Evolutionary conservation across 2,113 vertebrate genomes (phyloP).

Genomic region (Nyctibius bracteatus): DNA sequence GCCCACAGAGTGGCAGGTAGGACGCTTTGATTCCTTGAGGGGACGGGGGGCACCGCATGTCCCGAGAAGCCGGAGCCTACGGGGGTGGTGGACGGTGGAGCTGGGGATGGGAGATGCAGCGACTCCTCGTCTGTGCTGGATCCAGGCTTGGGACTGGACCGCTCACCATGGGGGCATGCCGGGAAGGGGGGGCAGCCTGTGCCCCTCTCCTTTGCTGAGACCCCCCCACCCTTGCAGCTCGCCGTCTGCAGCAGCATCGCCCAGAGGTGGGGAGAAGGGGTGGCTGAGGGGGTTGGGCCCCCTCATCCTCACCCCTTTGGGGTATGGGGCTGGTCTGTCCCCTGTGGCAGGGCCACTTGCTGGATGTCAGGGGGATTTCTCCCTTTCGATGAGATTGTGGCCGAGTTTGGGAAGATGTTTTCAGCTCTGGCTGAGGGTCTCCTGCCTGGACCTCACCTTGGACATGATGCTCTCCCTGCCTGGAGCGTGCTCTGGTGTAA

Average conservation of each 20-base stretch:
- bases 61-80: accelerated
- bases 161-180: not conserved
- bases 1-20: constrained; percentile 96
- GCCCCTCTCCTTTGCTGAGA: not conserved
- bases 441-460: not conserved
- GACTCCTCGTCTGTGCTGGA: accelerated
- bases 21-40: constrained; percentile 48
- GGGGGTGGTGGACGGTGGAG: not conserved
- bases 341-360: accelerated
- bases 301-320: not conserved
- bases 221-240: not conserved
- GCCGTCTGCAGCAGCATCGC: not conserved
- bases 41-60: not conserved
- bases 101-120: not conserved
- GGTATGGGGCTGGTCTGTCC: not conserved
- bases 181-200: not conserved
- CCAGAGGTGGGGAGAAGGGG: not conserved
- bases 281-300: not conserved
- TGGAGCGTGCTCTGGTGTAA: not conserved
- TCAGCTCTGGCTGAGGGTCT: not conserved
- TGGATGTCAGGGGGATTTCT: not conserved
- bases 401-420: not conserved
- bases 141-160: not conserved
- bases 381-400: not conserved
- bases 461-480: not conserved